Conservation (phyloP, 2,797 vertebrate species). For the Meriones psammophilus region DNA sequence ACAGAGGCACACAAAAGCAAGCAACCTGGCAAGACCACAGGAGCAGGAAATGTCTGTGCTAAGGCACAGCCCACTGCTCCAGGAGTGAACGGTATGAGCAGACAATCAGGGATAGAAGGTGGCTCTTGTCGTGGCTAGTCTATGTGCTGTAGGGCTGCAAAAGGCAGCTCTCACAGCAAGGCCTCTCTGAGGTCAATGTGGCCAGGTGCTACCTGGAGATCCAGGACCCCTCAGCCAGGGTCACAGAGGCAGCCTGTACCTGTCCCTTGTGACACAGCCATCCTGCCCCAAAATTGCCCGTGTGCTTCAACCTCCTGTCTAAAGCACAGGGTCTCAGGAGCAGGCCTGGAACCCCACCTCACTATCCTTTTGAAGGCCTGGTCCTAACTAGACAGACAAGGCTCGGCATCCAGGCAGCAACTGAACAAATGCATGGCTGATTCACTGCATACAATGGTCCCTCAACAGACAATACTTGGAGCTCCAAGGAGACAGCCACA, state of each 20-base stretch:
- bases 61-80: not conserved
- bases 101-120: not conserved
- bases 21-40: not conserved
- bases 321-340: fast-evolving
- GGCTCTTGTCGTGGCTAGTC: fast-evolving
- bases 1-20: fast-evolving
- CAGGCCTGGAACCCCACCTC: not conserved
- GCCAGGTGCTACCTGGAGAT: not conserved
- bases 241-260: no score
- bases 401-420: fast-evolving
- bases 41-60: not conserved
- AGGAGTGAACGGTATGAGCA: no score
- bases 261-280: not conserved
- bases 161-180: not conserved
- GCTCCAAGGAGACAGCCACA: fast-evolving
- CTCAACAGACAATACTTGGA: no score
- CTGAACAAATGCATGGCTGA: no score
- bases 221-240: not conserved
- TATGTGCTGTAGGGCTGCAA: not conserved
- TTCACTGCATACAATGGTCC: fast-evolving
- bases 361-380: fast-evolving
- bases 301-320: no score
- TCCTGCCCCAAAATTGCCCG: not conserved
- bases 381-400: not conserved
- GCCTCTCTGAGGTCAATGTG: fast-evolving